These are phyloP conservation scores for Oppia nitens DNA, from an alignment of 1,140 invertebrate species.

Conservation along the genomic window DNA sequence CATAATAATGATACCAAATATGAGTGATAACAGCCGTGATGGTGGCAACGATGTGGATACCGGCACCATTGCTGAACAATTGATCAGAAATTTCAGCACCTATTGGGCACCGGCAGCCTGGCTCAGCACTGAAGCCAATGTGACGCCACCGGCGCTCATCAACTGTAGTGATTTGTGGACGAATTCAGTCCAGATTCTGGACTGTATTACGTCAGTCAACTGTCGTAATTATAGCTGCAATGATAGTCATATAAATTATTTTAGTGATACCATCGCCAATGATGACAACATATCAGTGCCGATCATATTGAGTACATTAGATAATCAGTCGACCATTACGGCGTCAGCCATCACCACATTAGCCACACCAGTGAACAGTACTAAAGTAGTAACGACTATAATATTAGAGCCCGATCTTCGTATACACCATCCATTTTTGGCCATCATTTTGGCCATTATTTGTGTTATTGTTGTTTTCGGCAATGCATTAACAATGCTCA, in stretches of 20 bases:
- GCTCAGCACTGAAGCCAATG: neutral
- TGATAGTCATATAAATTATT: no score
- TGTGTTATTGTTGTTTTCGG: constrained; percentile 46
- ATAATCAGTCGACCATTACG: neutral
- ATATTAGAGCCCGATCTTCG: constrained; percentile 5
- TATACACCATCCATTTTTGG: constrained; percentile 26
- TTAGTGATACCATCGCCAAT: neutral
- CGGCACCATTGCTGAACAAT: neutral
- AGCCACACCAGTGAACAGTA: neutral
- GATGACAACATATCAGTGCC: neutral
- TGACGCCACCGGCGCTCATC: no score
- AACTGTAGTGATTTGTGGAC: neutral
- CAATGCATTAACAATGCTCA: constrained; percentile 50
- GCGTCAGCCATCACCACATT: neutral
- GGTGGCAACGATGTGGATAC: neutral
- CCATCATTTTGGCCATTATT: constrained; percentile 38
- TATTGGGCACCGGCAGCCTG: neutral
- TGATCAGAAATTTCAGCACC: neutral
- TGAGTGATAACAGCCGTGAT: neutral
- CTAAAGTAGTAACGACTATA: constrained; percentile 4
- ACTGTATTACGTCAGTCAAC: neutral
- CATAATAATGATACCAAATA: neutral
- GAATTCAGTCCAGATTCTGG: neutral
- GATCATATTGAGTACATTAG: neutral
- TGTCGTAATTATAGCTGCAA: no score